phyloP scores from a whole-genome alignment of 2,888 invertebrate genomes.

The Drosophila siamana region DNA sequence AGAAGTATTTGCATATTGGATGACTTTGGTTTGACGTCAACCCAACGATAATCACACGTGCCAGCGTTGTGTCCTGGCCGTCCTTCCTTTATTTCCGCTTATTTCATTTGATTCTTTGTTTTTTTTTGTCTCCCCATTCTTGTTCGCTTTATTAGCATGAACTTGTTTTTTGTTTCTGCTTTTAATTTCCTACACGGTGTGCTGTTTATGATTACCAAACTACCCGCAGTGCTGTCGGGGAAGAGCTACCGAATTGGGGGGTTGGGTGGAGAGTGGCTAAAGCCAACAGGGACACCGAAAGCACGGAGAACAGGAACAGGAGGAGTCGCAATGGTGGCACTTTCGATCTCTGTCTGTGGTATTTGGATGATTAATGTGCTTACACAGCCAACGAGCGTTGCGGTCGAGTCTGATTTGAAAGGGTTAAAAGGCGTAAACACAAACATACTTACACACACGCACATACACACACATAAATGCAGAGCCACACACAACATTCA shows the following conservation, averaged over 20 bases:
- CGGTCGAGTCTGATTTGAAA: constrained; percentile 79
- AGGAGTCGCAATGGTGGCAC: constrained; percentile 59
- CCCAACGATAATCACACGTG: constrained; percentile 64
- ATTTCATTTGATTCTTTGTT: constrained; percentile 33
- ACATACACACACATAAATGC: constrained; percentile 8
- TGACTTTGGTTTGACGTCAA: constrained; percentile 51
- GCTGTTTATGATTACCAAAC: constrained; percentile 72
- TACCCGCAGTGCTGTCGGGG: constrained; percentile 28
- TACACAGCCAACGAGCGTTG: constrained; percentile 78
- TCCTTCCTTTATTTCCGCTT: constrained; percentile 61
- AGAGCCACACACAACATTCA: no score
- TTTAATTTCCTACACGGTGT: constrained; percentile 76
- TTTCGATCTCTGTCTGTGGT: constrained; percentile 82
- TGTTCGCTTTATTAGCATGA: constrained; percentile 50
- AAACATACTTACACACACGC: constrained; percentile 30
- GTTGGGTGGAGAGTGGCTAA: neutral
- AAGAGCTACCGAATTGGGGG: neutral
- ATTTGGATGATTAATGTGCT: constrained; percentile 81
- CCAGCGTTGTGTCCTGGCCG: constrained; percentile 49
- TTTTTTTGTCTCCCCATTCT: constrained; percentile 13
- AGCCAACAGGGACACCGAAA: constrained; percentile 19
- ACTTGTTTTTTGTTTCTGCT: constrained; percentile 70
- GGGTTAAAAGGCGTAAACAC: constrained; percentile 80
- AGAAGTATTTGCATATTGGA: constrained; percentile 76
- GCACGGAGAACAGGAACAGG: neutral